phyloP scores from a whole-genome alignment of 2,797 vertebrate species.

The Melanotaenia maccullochi region DNA sequence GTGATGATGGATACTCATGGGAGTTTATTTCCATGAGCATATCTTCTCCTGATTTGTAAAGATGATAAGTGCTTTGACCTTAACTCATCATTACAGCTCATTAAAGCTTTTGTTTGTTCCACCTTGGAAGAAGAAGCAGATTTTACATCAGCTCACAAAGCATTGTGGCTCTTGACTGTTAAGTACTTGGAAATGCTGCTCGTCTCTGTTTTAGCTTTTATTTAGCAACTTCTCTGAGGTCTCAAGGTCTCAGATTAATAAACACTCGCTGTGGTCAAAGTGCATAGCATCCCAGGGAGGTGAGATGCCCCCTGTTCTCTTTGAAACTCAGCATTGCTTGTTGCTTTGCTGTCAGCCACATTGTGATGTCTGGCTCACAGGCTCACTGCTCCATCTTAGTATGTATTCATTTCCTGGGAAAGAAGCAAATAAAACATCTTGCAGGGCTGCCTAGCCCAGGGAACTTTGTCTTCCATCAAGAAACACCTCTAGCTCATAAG shows the following conservation, averaged over 20 bases:
- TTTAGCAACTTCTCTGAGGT: conserved; percentile 74
- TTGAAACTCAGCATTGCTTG: conserved; percentile 59
- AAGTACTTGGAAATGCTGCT: conserved; percentile 53
- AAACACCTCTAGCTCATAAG: conserved; percentile 78
- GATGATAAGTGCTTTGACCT: conserved; percentile 82
- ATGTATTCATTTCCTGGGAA: conserved; percentile 75
- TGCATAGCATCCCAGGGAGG: conserved; percentile 66
- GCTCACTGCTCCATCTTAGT: conserved; percentile 45
- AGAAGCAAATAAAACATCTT: conserved; percentile 79
- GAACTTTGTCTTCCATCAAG: conserved; percentile 80
- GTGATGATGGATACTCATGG: conserved; percentile 93
- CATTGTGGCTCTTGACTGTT: conserved; percentile 53
- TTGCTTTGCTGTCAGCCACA: conserved; percentile 68
- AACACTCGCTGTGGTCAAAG: conserved; percentile 80
- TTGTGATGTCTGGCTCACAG: conserved; percentile 68
- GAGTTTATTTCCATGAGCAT: conserved; percentile 75
- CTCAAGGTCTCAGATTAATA: conserved; percentile 88
- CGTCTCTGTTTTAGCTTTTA: conserved; percentile 46
- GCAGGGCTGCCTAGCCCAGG: conserved; percentile 63
- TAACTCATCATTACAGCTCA: conserved; percentile 79
- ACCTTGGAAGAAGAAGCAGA: conserved; percentile 51
- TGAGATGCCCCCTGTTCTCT: conserved; percentile 73
- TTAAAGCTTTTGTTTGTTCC: conserved; percentile 76
- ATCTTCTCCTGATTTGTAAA: conserved; percentile 80
- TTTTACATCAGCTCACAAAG: conserved; percentile 59